phyloP scores from a whole-genome alignment of 2,113 vertebrate genomes.

The Cryptotis parvus region DNA sequence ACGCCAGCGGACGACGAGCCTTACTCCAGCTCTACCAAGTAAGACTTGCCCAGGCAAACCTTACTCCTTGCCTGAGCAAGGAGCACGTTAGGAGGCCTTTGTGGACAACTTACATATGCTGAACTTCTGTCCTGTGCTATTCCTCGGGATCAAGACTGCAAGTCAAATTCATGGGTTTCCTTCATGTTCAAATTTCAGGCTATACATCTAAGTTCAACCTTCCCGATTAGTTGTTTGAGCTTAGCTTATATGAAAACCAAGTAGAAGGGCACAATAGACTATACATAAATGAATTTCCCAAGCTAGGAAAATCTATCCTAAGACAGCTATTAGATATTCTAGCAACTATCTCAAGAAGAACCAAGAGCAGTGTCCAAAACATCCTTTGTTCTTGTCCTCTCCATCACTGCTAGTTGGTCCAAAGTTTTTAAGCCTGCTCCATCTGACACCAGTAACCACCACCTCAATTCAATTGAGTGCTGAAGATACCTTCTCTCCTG shows the following conservation, averaged over 20 bases:
- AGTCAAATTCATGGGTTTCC: neutral
- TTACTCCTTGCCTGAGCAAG: neutral
- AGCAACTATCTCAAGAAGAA: neutral
- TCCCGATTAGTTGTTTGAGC: neutral
- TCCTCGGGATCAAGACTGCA: neutral
- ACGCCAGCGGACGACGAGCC: neutral
- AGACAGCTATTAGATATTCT: neutral
- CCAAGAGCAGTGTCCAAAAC: neutral
- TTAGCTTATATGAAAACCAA: conserved; percentile 27
- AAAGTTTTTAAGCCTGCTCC: neutral
- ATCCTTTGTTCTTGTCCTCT: conserved; percentile 40
- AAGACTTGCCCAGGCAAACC: too few relatives aligned
- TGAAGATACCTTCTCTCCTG: neutral
- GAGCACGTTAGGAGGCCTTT: neutral
- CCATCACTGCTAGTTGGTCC: neutral
- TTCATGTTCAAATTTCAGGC: conserved; percentile 38
- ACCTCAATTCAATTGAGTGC: neutral
- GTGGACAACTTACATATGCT: neutral
- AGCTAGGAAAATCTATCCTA: neutral
- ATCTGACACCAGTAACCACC: neutral
- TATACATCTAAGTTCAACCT: conserved; percentile 23
- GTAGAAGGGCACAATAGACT: conserved; percentile 8
- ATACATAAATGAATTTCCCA: conserved; percentile 9
- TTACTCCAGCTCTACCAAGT: neutral
- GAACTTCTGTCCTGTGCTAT: neutral